Evolutionary conservation across 1,140 invertebrate species (phyloP).

Genomic region (Rhagoletis pomonella): DNA sequence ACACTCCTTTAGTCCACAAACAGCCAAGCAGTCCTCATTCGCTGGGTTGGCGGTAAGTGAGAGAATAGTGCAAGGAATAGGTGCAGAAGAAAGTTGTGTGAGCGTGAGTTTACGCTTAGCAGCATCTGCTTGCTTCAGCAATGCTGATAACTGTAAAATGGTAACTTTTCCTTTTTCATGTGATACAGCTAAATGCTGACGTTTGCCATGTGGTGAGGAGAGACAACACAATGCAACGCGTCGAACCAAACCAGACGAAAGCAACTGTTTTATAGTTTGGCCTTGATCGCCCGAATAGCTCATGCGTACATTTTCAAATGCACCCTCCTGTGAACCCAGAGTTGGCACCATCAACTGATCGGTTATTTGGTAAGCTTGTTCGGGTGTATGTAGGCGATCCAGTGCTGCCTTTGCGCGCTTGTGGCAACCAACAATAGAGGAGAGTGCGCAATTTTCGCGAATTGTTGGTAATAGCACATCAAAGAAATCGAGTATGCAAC

Average conservation of each 20-base stretch:
- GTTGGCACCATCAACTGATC: constrained; percentile 91
- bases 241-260: constrained; percentile 93
- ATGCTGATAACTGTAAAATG: constrained; percentile 91
- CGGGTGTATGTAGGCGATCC: constrained; percentile 82
- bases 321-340: constrained; percentile 94
- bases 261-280: constrained; percentile 93
- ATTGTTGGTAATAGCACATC: constrained; percentile 82
- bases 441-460: constrained; percentile 84
- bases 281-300: constrained; percentile 97
- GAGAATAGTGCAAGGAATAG: constrained; percentile 95
- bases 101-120: constrained; percentile 94
- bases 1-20: constrained; percentile 97
- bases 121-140: constrained; percentile 96
- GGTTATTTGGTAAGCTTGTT: constrained; percentile 86
- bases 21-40: constrained; percentile 96
- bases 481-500: constrained; percentile 79
- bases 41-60: constrained; percentile 93
- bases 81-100: constrained; percentile 91
- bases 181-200: constrained; percentile 88
- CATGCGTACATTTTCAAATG: constrained; percentile 98
- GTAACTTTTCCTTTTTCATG: constrained; percentile 94
- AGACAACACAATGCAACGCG: constrained; percentile 96
- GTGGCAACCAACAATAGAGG: constrained; percentile 89
- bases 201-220: constrained; percentile 90
- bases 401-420: constrained; percentile 85